Conservation (phyloP, 2,888 invertebrate species). For the Autographa pulchrina region DNA sequence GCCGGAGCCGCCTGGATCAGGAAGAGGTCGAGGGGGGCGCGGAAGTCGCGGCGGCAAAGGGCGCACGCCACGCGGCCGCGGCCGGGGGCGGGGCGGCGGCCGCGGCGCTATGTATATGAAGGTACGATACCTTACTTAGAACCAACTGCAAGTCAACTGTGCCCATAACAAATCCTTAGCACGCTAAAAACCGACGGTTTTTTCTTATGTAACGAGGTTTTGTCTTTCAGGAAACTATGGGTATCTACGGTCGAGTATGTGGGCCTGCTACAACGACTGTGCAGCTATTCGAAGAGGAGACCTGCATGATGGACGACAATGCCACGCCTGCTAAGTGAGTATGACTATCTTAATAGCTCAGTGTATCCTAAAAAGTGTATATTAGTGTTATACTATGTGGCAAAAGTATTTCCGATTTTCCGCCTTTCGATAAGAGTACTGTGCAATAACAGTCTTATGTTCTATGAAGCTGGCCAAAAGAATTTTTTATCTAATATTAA, state of each 20-base stretch:
- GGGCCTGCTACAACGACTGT: conserved; percentile 87
- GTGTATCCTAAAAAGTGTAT: neutral
- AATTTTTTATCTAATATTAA: too few relatives aligned
- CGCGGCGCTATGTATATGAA: conserved; percentile 78
- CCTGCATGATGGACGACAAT: conserved; percentile 93
- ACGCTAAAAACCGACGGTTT: neutral
- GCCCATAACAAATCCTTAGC: neutral
- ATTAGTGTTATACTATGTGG: too few relatives aligned
- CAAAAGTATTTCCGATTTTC: too few relatives aligned
- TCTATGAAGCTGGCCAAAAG: too few relatives aligned
- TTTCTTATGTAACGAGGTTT: neutral
- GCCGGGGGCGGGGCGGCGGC: conserved; percentile 82
- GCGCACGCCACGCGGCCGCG: conserved; percentile 72
- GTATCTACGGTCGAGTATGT: conserved; percentile 86
- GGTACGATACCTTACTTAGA: conserved; percentile 49
- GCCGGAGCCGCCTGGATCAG: conserved; percentile 63
- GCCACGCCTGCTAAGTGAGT: conserved; percentile 86
- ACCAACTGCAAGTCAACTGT: neutral
- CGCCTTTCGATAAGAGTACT: too few relatives aligned
- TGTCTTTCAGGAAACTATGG: conserved; percentile 83
- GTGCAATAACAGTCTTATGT: too few relatives aligned
- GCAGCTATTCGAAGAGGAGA: conserved; percentile 92
- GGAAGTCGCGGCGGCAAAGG: conserved; percentile 67
- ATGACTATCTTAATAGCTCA: conserved; percentile 10
- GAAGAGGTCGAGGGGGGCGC: conserved; percentile 61